Percentiles rank a stretch among this genome's conserved stretches.
Conservation (phyloP, 2,797 vertebrate genomes). For the Limnodromus scolopaceus region DNA sequence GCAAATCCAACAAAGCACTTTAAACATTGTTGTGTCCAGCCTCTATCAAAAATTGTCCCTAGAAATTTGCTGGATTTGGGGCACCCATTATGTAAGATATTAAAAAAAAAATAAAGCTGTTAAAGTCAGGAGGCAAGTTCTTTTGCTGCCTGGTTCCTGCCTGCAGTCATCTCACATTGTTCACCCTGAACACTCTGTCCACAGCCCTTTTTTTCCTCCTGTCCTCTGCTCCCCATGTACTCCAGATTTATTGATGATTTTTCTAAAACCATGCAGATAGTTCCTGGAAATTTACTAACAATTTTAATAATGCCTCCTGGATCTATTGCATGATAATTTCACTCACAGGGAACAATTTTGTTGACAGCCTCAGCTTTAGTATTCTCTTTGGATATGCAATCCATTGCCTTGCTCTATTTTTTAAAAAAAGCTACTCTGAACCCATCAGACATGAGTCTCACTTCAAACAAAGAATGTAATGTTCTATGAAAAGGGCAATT, state of each 20-base stretch:
- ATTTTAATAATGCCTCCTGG: background rate
- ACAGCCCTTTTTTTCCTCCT: background rate
- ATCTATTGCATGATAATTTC: background rate
- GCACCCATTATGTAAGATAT: background rate
- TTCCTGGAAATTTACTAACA: background rate
- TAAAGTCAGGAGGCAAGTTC: background rate
- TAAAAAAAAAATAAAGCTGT: background rate
- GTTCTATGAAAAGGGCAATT: background rate
- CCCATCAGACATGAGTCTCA: background rate
- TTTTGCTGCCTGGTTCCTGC: background rate
- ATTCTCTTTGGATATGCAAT: background rate
- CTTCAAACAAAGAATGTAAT: background rate
- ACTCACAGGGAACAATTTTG: background rate
- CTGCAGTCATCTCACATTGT: background rate
- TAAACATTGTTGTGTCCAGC: background rate
- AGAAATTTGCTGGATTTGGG: background rate
- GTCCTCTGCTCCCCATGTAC: background rate
- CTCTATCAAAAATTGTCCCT: background rate
- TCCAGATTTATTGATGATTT: background rate
- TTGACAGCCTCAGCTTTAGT: background rate
- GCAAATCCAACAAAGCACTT: background rate
- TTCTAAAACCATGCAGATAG: background rate
- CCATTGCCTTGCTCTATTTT: background rate
- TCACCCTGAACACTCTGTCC: background rate
- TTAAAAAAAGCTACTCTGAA: background rate